phyloP scores from a whole-genome alignment of 2,888 invertebrate species.

The Sisyra terminalis region DNA sequence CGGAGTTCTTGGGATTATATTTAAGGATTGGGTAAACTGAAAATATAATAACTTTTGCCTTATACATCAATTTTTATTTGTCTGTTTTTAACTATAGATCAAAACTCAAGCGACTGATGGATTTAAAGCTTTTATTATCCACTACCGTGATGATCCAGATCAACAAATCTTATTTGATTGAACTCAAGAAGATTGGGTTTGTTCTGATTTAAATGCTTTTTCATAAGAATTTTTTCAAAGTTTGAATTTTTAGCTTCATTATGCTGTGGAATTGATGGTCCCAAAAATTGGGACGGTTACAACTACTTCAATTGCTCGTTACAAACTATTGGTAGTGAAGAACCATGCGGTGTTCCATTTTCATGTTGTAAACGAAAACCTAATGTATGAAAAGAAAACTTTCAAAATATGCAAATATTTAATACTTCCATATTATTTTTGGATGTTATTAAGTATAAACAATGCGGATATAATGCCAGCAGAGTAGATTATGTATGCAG shows the following conservation, averaged over 20 bases:
- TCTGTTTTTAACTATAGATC: slow-evolving; percentile 43
- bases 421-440: slow-evolving; percentile 15
- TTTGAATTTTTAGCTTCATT: slow-evolving; percentile 58
- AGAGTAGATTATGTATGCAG: slow-evolving; percentile 76
- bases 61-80: not conserved
- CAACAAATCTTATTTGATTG: slow-evolving; percentile 96
- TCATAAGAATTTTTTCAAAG: too few species aligned
- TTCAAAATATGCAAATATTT: not conserved
- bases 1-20: slow-evolving; percentile 82
- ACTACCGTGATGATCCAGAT: slow-evolving; percentile 95
- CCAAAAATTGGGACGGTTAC: slow-evolving; percentile 96
- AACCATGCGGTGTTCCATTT: slow-evolving; percentile 97
- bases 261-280: slow-evolving; percentile 93
- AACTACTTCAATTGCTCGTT: slow-evolving; percentile 96
- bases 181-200: slow-evolving; percentile 95
- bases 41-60: not conserved
- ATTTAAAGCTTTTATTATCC: slow-evolving; percentile 82
- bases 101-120: slow-evolving; percentile 77
- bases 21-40: slow-evolving; percentile 81
- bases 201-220: too few species aligned
- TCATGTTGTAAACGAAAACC: slow-evolving; percentile 85
- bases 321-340: slow-evolving; percentile 75
- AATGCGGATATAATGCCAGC: slow-evolving; percentile 91
- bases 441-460: slow-evolving; percentile 80
- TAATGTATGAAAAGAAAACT: slow-evolving; percentile 33